Base-by-base conservation (phyloP, 2,888 invertebrate genomes). In the Lathronympha strigana region DNA sequence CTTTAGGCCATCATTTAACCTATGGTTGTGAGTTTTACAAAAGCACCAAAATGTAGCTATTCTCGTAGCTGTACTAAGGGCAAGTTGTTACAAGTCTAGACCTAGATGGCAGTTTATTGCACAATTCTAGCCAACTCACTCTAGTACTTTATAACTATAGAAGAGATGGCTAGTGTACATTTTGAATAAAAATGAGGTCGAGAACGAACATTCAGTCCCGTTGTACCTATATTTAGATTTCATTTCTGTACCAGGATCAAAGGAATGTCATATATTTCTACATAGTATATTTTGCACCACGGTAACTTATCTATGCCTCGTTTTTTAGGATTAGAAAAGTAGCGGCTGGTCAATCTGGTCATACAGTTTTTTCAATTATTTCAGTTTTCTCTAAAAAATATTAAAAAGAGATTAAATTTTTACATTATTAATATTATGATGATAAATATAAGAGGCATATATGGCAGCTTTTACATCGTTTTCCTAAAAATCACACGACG, bases 1-100 rank as follows among this genome's bases (percentile, higher is more conserved):
- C 25, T 25, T 31, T 57, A 57, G 43, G 57, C 57, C 57, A 57
- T 31, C 8, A 57, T 57, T 31, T 57, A 57, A 19, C 2, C 13
- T 31, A 40, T 25, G 25, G 38, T 38, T 9, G 21, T 25, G 2
- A 40, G 13, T 23, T 38, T 5, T 25, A 54, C 0, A 43, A 45
- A 31, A 57, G 57, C 43, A 57, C 57, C 31, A 31, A 45, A 1
- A 28, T 23, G 23, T 25, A 54, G 38, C 40, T 15, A 9, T 15
- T 9, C 1, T 51, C 13, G 40, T 43, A 43, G 55, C 28, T 13
- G 25, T 25, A 55, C 11, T 40, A 40, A 15, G 54, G 23, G 13
- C 25, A 17, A 11, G 19, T 17, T 49, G 4, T 25, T 31, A 51
- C 19, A 15, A 51, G 17, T 19, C 31, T 51, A 31, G 3, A 43